Conservation (phyloP, 2,113 vertebrate species). For the Gasterosteus nipponicus region DNA sequence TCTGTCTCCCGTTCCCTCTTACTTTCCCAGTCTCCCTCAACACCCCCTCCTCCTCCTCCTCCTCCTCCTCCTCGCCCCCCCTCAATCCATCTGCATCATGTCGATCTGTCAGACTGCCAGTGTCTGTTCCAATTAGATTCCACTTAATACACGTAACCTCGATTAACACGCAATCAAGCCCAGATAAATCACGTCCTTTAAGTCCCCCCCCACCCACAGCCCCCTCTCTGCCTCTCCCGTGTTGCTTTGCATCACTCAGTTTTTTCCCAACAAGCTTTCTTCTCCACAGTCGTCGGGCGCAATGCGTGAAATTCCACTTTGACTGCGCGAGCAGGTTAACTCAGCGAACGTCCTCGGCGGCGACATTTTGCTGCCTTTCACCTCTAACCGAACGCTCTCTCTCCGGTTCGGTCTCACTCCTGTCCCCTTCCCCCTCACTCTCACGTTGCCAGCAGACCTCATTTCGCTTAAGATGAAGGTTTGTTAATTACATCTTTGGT, state of each 20-base stretch:
- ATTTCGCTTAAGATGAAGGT: conserved; percentile 73
- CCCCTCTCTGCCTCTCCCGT: conserved; percentile 75
- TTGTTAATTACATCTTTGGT: conserved; percentile 80
- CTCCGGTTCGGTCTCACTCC: conserved; percentile 16
- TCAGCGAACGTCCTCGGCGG: conserved; percentile 28
- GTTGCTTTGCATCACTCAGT: conserved; percentile 83
- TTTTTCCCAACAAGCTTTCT: conserved; percentile 75
- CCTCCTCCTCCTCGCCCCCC: conserved; percentile 56
- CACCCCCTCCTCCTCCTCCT: conserved; percentile 43
- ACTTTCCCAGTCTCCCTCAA: conserved; percentile 50
- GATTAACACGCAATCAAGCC: conserved; percentile 90
- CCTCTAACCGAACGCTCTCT: conserved; percentile 35
- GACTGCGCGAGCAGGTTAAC: conserved; percentile 47
- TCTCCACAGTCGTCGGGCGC: conserved; percentile 45
- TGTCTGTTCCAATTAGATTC: conserved; percentile 90
- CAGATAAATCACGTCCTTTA: conserved; percentile 89
- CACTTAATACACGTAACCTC: conserved; percentile 90
- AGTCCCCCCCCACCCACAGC: conserved; percentile 67
- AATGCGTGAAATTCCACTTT: conserved; percentile 53
- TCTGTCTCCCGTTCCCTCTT: conserved; percentile 58
- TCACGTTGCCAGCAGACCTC: conserved; percentile 60
- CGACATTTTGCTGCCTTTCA: conserved; percentile 46
- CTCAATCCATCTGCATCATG: conserved; percentile 88
- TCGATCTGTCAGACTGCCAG: conserved; percentile 89
- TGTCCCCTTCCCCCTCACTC: conserved; percentile 33